A percentile compares a stretch with the other conserved stretches of the same genome.
Conservation (phyloP, 1,140 invertebrate species). For the Matsumurasca onukii region DNA sequence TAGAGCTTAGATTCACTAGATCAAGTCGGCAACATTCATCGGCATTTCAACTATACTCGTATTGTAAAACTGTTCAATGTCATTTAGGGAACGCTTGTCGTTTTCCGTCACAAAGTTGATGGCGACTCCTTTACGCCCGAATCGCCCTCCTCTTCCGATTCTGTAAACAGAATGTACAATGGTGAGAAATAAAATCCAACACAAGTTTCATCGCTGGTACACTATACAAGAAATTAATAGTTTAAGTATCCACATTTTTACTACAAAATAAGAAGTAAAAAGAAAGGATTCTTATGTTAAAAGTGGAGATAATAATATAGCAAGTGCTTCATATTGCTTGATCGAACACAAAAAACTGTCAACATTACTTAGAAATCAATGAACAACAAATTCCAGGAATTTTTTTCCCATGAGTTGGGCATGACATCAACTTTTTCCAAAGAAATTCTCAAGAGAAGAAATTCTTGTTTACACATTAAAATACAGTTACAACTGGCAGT, state of each 20-base stretch:
- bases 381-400: too few relatives aligned
- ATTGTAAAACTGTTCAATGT: slow-evolving; percentile 98
- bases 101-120: slow-evolving; percentile 99
- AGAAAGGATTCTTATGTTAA: too few relatives aligned
- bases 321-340: too few relatives aligned
- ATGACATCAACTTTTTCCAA: too few relatives aligned
- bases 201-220: neutral
- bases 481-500: too few relatives aligned
- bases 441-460: too few relatives aligned
- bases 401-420: too few relatives aligned
- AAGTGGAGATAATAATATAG: too few relatives aligned
- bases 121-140: slow-evolving; percentile 99
- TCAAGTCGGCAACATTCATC: slow-evolving; percentile 96
- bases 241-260: neutral
- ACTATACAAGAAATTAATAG: neutral
- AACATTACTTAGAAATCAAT: too few relatives aligned
- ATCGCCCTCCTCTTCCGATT: slow-evolving; percentile 99
- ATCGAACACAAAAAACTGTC: too few relatives aligned
- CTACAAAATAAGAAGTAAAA: too few relatives aligned
- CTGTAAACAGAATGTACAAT: slow-evolving; percentile 58
- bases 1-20: slow-evolving; percentile 59
- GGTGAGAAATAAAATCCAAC: neutral
- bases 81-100: slow-evolving; percentile 89
- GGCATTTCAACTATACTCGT: slow-evolving; percentile 99
- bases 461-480: too few relatives aligned